Evolutionary conservation across 2,113 vertebrate genomes (phyloP), one percentile per base, ranked within the genome.

Genomic region (Labeo rohita): DNA sequence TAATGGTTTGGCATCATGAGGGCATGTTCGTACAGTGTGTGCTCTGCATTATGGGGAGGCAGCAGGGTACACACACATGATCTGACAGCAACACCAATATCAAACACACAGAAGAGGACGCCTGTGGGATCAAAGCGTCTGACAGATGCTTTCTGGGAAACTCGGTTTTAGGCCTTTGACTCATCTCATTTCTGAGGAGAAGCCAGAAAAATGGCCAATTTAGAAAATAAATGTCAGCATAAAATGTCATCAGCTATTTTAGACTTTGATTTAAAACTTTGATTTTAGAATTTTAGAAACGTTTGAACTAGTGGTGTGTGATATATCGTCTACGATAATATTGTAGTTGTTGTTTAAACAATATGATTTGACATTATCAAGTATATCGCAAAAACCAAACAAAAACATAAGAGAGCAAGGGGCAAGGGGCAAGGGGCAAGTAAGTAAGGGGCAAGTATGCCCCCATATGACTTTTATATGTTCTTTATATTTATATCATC

Each of bases 21-120:
- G 84, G 52, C 36, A 65, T 72, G 74, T 59, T 23, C 56, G 85
- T 73, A 90, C 65, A 83, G 83, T 80, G 73, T 88, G 87, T 87
- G 78, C 78, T 88, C 63, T 34, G 18, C 72, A 63, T 66, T 43
- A 43, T 83, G 43, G 66, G 52, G 18, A 49, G 61, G 28, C 72
- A 76, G 68, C 75, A 66, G 21, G 39, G 68, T 88, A 54, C 52
- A 72, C 43, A 21, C 9, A 56, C 84, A 72, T 34, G 63, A 80
- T 36, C 12, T 6, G 15, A 86, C 39, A 59, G 23, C n/a, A 56
- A 61, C 74, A 66, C 80, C 87, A 73, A n/a, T 34, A 78, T 65
- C 36, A n/a, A 72, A 78, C 84, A 83, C 54, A 79, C 70, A 13
- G 23, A 76, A 59, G 49, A 59, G 59, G 34, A 28, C 11, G 43